Conservation (phyloP, 2,888 invertebrate species). For the Synanthedon tipuliformis region DNA sequence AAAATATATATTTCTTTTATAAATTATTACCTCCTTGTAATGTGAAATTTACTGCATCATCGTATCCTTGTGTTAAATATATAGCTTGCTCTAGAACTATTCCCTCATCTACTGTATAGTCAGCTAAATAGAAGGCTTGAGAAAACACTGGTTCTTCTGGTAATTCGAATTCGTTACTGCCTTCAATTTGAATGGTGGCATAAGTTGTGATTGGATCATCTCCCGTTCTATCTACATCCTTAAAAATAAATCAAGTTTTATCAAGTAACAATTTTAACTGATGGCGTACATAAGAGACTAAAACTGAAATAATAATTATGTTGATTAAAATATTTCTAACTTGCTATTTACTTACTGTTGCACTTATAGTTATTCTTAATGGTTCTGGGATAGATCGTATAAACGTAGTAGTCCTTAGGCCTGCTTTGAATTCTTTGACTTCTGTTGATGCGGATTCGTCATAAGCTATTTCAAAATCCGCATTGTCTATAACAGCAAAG, state of each 20-base stretch:
- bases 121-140: slow-evolving; percentile 47
- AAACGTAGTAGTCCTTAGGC: slow-evolving; percentile 35
- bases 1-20: no score
- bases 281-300: no score
- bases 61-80: slow-evolving; percentile 37
- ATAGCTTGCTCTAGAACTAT: slow-evolving; percentile 30
- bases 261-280: no score
- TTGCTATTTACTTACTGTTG: slow-evolving; percentile 37
- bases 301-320: neutral
- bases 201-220: slow-evolving; percentile 26
- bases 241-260: neutral
- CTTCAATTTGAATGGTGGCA: slow-evolving; percentile 36
- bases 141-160: slow-evolving; percentile 58
- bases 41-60: slow-evolving; percentile 33
- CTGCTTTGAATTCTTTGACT: slow-evolving; percentile 43
- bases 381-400: slow-evolving; percentile 43
- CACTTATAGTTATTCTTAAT: slow-evolving; percentile 35
- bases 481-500: slow-evolving; percentile 41
- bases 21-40: slow-evolving; percentile 39
- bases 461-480: slow-evolving; percentile 42
- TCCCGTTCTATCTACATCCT: slow-evolving; percentile 49
- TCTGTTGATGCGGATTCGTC: slow-evolving; percentile 19
- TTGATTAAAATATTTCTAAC: neutral
- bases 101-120: slow-evolving; percentile 34
- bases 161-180: slow-evolving; percentile 40